These are phyloP conservation scores for Mythimna loreyi DNA, from an alignment of 2,888 invertebrate species.

Conservation along the genomic window DNA sequence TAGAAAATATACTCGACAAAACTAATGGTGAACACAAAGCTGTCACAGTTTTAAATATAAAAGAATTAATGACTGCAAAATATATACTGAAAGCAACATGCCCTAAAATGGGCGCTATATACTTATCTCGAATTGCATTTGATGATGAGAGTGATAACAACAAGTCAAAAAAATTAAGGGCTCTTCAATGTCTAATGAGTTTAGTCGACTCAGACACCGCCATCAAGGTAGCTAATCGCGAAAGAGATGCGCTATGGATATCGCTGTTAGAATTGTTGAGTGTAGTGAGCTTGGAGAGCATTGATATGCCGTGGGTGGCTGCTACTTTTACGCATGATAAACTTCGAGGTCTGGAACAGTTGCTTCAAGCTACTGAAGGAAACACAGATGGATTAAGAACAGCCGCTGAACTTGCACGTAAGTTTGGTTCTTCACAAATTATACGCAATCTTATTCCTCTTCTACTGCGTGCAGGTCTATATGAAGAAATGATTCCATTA, in stretches of 20 bases:
- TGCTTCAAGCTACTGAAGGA: conserved; percentile 78
- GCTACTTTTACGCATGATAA: conserved; percentile 86
- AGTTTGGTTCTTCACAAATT: conserved; percentile 78
- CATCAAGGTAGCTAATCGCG: conserved; percentile 84
- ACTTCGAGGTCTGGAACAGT: conserved; percentile 81
- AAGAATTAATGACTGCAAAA: conserved; percentile 85
- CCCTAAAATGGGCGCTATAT: conserved; percentile 89
- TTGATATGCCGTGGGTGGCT: conserved; percentile 88
- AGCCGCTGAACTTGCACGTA: conserved; percentile 78
- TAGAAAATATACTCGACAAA: conserved; percentile 86
- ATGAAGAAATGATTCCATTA: conserved; percentile 84
- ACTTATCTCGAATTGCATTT: conserved; percentile 87
- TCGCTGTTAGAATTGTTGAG: conserved; percentile 84
- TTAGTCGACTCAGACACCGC: conserved; percentile 86
- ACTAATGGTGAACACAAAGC: conserved; percentile 72
- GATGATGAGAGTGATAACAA: conserved; percentile 87
- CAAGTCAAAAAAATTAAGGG: conserved; percentile 86
- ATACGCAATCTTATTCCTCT: conserved; percentile 78
- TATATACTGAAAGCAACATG: conserved; percentile 89
- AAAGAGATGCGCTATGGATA: conserved; percentile 83
- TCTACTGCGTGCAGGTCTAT: conserved; percentile 77
- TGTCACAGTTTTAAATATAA: conserved; percentile 75
- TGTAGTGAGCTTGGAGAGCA: conserved; percentile 82
- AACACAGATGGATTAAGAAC: conserved; percentile 81
- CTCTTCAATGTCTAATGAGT: conserved; percentile 88